A percentile compares a stretch with the other conserved stretches of the same genome.
Conservation (phyloP, 2,888 invertebrate genomes). For the Amphipyra tragopoginis region DNA sequence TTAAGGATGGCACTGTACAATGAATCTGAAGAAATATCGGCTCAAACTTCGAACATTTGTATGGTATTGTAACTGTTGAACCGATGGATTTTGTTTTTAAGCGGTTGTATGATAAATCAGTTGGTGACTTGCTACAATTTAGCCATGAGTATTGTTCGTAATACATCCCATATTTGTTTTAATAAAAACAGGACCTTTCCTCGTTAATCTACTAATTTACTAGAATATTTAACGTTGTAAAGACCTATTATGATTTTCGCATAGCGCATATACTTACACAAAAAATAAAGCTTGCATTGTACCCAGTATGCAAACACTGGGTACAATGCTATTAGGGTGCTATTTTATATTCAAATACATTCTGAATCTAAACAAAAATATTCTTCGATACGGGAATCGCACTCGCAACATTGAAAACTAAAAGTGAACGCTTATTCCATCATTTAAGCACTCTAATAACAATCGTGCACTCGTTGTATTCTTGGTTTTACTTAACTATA, state of each 20-base stretch:
- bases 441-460: neutral
- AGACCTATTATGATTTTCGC: too few relatives aligned
- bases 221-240: too few relatives aligned
- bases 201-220: too few relatives aligned
- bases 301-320: too few relatives aligned
- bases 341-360: too few relatives aligned
- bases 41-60: constrained; percentile 3
- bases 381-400: neutral
- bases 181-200: too few relatives aligned
- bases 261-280: too few relatives aligned
- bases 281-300: too few relatives aligned
- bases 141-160: neutral
- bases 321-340: too few relatives aligned
- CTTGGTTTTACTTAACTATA: constrained; percentile 32
- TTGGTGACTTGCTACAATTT: too few relatives aligned
- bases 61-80: constrained; percentile 8
- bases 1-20: constrained; percentile 13
- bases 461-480: constrained; percentile 27
- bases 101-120: too few relatives aligned
- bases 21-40: constrained; percentile 21
- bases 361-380: neutral
- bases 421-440: neutral
- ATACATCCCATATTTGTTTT: neutral
- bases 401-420: too few relatives aligned
- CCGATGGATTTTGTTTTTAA: neutral